These are phyloP conservation scores for Neomorphus geoffroyi DNA, from an alignment of 2,797 vertebrate genomes.

Conservation along the genomic window DNA sequence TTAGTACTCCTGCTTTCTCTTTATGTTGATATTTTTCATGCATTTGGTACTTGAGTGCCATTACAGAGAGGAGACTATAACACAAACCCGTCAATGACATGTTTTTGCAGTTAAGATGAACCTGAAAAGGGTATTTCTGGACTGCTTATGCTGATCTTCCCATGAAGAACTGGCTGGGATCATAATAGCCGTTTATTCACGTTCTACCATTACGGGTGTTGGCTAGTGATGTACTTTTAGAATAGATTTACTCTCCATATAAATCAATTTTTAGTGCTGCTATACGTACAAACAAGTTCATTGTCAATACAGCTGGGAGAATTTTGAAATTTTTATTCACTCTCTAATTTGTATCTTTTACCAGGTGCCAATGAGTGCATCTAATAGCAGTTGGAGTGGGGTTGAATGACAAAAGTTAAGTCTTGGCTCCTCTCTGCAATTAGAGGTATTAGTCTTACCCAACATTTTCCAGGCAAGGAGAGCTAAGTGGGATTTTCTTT, in stretches of 20 bases:
- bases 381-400: not conserved
- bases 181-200: not conserved
- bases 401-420: not conserved
- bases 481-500: not conserved
- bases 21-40: not conserved
- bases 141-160: not conserved
- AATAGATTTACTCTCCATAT: not conserved
- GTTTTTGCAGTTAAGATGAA: not conserved
- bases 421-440: not conserved
- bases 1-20: not conserved
- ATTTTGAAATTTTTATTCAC: slow-evolving; percentile 2
- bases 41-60: not conserved
- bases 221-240: not conserved
- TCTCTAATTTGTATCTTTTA: slow-evolving; percentile 33
- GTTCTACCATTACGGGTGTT: not conserved
- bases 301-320: not conserved
- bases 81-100: not conserved
- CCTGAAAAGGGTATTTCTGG: not conserved
- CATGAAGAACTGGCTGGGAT: not conserved
- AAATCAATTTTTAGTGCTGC: slow-evolving; percentile 15
- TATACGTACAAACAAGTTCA: not conserved
- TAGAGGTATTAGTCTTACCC: not conserved
- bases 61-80: not conserved
- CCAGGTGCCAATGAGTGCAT: not conserved
- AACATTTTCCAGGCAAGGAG: not conserved